phyloP scores from a whole-genome alignment of 2,797 vertebrate species.

The Craterocephalus amniculus region DNA sequence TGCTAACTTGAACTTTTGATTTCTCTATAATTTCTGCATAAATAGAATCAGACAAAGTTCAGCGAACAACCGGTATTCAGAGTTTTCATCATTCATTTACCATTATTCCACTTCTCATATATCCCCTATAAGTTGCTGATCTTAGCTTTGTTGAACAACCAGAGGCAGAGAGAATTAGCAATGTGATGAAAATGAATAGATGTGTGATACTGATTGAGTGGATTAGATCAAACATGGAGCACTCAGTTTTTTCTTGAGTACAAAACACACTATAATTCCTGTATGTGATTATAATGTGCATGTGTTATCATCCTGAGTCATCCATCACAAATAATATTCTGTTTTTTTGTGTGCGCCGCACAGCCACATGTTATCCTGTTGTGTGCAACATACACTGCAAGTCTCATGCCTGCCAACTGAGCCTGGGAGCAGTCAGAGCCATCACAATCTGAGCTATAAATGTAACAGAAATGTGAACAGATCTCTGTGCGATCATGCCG shows the following conservation, averaged over 20 bases:
- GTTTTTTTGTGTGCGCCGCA: constrained; percentile 1
- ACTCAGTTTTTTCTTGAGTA: not conserved
- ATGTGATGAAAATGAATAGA: not conserved
- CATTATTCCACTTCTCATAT: not conserved
- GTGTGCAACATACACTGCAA: constrained; percentile 28
- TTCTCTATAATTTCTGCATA: too few relatives aligned
- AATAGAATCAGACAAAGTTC: not conserved
- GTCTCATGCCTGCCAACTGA: constrained; percentile 26
- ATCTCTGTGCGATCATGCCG: not conserved
- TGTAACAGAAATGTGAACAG: constrained; percentile 1
- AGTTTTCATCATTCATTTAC: not conserved
- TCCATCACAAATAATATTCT: not conserved
- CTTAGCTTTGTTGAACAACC: not conserved
- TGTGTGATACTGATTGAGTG: not conserved
- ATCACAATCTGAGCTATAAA: constrained; percentile 13
- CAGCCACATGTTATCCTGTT: constrained; percentile 30
- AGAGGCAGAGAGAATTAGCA: not conserved
- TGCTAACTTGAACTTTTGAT: too few relatives aligned
- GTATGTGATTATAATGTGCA: not conserved
- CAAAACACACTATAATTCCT: not conserved
- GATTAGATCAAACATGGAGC: not conserved
- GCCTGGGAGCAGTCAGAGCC: constrained; percentile 4
- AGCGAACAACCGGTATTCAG: not conserved
- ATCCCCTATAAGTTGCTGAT: not conserved
- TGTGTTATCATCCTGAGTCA: constrained; percentile 3